Conservation (phyloP, 2,113 vertebrate genomes). For the Geococcyx californianus region DNA sequence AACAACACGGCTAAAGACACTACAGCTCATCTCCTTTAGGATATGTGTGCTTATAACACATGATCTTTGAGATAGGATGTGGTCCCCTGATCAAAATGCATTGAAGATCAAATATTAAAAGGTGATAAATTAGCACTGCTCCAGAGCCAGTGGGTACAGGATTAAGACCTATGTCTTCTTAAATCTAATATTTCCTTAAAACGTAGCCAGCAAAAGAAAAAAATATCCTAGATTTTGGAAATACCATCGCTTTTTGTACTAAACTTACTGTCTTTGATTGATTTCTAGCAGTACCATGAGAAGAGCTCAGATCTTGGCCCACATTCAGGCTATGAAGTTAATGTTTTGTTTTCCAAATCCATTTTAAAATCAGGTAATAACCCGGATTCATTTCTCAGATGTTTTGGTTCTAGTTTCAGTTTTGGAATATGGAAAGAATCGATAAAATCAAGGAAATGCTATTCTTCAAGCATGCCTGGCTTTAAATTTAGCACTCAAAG, state of each 20-base stretch:
- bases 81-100: background rate
- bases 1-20: background rate
- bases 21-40: background rate
- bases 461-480: background rate
- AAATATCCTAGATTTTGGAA: background rate
- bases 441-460: constrained; percentile 24
- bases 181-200: background rate
- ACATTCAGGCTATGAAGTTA: background rate
- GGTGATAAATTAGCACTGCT: background rate
- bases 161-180: background rate
- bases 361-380: constrained; percentile 11
- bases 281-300: background rate
- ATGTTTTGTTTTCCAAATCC: constrained; percentile 21
- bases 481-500: constrained; percentile 7
- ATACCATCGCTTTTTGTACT: background rate
- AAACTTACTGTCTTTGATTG: background rate
- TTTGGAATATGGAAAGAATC: constrained; percentile 1
- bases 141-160: background rate
- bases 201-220: background rate
- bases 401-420: background rate
- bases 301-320: background rate
- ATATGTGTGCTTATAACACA: background rate
- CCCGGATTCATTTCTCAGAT: constrained; percentile 7
- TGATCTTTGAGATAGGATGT: background rate
- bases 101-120: background rate